Evolutionary conservation across 2,113 vertebrate genomes (phyloP).

Genomic region (Desmodus rotundus): DNA sequence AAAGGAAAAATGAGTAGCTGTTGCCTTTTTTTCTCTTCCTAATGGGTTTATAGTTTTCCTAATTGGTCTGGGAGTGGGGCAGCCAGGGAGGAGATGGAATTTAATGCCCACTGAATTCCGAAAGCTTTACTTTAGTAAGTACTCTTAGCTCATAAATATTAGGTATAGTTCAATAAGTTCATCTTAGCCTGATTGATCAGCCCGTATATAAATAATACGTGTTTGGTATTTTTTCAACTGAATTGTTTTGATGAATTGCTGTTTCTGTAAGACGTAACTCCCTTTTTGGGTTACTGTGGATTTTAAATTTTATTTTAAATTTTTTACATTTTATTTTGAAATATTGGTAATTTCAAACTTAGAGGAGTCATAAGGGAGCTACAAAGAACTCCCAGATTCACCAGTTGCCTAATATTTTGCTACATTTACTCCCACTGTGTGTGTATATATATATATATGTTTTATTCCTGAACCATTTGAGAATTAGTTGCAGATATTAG

Average conservation of each 20-base stretch:
- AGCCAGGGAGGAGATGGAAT: not conserved
- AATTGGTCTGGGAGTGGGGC: not conserved
- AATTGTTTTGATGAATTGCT: not conserved
- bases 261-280: not conserved
- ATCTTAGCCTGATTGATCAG: not conserved
- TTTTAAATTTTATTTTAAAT: not conserved
- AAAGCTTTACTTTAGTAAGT: not conserved
- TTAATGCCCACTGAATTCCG: not conserved
- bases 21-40: not conserved
- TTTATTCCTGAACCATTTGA: not conserved
- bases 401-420: not conserved
- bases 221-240: not conserved
- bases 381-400: not conserved
- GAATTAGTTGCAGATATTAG: not conserved
- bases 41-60: not conserved
- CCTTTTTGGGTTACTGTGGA: not conserved
- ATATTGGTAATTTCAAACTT: not conserved
- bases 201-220: not conserved
- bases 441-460: not conserved
- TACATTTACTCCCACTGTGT: not conserved
- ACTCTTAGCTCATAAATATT: not conserved
- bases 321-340: slow-evolving; percentile 12
- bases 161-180: not conserved
- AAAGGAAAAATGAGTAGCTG: not conserved
- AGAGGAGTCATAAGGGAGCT: not conserved